Percentiles rank a stretch among this genome's conserved stretches.
phyloP scores from a whole-genome alignment of 2,113 vertebrate genomes.

The Melanerpes aurifrons region DNA sequence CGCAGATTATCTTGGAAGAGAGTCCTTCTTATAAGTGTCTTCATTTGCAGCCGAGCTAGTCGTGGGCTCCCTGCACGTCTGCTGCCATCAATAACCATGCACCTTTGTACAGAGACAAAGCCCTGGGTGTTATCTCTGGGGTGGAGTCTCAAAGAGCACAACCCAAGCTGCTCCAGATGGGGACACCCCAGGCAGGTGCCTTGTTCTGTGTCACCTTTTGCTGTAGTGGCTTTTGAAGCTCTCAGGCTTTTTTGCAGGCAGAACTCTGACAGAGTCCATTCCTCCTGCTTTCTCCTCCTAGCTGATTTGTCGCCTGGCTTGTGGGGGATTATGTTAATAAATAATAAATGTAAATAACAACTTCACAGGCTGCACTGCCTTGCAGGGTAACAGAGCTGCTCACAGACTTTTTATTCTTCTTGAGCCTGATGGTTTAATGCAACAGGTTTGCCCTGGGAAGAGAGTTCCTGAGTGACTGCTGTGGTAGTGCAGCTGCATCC shows the following conservation, averaged over 20 bases:
- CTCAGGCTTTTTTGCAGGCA: not conserved
- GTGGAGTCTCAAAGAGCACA: not conserved
- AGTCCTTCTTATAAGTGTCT: fast-evolving
- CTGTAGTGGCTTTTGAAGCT: not conserved
- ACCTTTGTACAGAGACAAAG: not conserved
- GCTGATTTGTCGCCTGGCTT: not conserved
- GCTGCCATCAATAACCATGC: not conserved
- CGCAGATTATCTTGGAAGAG: not conserved
- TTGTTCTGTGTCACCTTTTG: not conserved
- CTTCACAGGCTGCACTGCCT: not conserved
- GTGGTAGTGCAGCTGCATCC: not conserved
- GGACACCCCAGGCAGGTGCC: not conserved
- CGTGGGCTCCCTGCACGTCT: fast-evolving
- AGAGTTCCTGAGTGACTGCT: not conserved
- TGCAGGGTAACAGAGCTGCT: not conserved
- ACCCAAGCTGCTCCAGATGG: not conserved
- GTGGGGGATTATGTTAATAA: not conserved
- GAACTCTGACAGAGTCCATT: not conserved
- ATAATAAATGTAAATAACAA: not conserved
- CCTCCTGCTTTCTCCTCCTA: not conserved
- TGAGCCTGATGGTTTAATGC: not conserved
- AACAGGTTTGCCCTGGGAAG: not conserved
- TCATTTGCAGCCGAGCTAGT: not conserved
- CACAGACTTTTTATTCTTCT: not conserved
- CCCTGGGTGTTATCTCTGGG: not conserved